Evolutionary conservation across 1,140 invertebrate species (phyloP).

Genomic region (Goniozus legneri): DNA sequence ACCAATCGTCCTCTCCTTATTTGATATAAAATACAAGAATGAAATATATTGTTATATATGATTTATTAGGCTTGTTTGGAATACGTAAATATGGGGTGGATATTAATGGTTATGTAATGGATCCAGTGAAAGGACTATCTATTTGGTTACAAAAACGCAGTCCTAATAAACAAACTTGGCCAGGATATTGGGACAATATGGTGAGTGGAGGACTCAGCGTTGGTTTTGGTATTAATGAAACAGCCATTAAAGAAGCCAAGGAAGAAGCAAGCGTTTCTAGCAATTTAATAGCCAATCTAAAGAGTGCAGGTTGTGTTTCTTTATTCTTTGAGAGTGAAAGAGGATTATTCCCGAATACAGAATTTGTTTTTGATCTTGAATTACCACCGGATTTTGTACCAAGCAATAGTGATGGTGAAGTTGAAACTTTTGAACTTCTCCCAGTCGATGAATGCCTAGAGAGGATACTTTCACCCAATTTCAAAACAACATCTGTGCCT

Average conservation of each 20-base stretch:
- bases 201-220: constrained; percentile 89
- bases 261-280: constrained; percentile 87
- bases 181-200: constrained; percentile 93
- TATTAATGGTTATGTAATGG: constrained; percentile 87
- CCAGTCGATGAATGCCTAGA: constrained; percentile 77
- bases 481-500: constrained; percentile 89
- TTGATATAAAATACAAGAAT: background rate
- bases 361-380: constrained; percentile 93
- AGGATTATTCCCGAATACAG: constrained; percentile 89
- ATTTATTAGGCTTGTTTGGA: constrained; percentile 74
- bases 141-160: constrained; percentile 92
- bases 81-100: constrained; percentile 91
- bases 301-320: constrained; percentile 80
- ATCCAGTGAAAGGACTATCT: constrained; percentile 78
- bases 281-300: constrained; percentile 70
- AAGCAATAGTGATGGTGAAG: constrained; percentile 88
- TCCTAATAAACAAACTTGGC: constrained; percentile 90
- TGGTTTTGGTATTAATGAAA: constrained; percentile 81
- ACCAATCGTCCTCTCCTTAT: constrained; percentile 3
- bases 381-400: constrained; percentile 85
- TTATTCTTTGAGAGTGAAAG: constrained; percentile 90
- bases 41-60: background rate
- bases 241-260: constrained; percentile 86
- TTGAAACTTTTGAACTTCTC: constrained; percentile 82
- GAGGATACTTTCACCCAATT: constrained; percentile 75